These are phyloP conservation scores for Syrrhaptes paradoxus DNA, from an alignment of 2,113 vertebrate species.

Conservation along the genomic window DNA sequence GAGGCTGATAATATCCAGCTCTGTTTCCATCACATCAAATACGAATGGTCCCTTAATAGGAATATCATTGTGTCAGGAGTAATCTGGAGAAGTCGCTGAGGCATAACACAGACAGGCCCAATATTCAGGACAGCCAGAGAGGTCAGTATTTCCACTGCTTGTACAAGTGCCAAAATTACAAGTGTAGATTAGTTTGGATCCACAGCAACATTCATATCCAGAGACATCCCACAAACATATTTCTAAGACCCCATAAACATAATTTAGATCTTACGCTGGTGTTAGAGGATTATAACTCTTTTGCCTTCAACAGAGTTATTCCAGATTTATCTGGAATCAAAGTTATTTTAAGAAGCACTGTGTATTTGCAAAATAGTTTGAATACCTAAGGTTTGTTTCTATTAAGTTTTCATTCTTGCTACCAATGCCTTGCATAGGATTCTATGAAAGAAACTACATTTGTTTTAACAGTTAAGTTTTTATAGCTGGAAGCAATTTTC, in stretches of 20 bases:
- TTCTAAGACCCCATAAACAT: background rate
- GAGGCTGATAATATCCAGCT: background rate
- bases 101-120: background rate
- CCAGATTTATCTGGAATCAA: background rate
- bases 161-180: background rate
- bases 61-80: background rate
- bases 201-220: background rate
- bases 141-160: background rate
- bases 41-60: background rate
- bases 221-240: background rate
- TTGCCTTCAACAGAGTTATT: background rate
- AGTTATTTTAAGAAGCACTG: background rate
- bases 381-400: background rate
- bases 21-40: background rate
- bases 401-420: background rate
- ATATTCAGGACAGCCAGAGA: background rate
- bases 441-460: slow-evolving; percentile 38
- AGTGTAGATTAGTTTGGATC: background rate
- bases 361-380: background rate
- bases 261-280: background rate
- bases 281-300: background rate
- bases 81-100: background rate
- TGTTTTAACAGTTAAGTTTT: slow-evolving; percentile 56
- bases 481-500: slow-evolving; percentile 65
- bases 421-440: background rate